Evolutionary conservation across 1,140 invertebrate species (phyloP).

Genomic region (Leguminivora glycinivorella): DNA sequence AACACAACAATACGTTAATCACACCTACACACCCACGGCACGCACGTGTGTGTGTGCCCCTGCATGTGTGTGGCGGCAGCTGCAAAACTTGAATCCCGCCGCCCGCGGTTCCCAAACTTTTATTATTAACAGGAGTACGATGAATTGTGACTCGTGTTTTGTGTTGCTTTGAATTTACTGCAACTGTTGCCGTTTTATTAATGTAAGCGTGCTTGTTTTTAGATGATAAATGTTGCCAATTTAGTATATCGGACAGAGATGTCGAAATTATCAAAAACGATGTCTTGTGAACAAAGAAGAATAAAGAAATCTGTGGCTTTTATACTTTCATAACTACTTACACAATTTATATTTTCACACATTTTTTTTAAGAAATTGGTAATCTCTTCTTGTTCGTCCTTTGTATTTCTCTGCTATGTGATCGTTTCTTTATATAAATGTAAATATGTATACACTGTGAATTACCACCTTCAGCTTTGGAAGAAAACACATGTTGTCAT

Average conservation of each 20-base stretch:
- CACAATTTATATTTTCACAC: too few relatives aligned
- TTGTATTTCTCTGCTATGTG: neutral
- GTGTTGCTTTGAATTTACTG: constrained; percentile 15
- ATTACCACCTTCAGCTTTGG: too few relatives aligned
- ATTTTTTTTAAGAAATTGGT: too few relatives aligned
- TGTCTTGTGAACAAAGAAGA: too few relatives aligned
- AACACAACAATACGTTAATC: constrained; percentile 41
- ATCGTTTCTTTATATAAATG: too few relatives aligned
- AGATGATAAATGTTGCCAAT: neutral
- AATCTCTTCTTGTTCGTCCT: too few relatives aligned
- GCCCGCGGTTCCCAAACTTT: constrained; percentile 64
- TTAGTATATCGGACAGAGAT: neutral
- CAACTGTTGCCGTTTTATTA: constrained; percentile 16
- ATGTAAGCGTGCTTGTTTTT: constrained; percentile 10
- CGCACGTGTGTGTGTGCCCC: neutral
- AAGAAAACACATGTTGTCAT: too few relatives aligned
- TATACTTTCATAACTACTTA: too few relatives aligned
- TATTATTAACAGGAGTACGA: constrained; percentile 47
- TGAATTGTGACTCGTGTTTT: constrained; percentile 15
- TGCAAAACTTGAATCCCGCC: constrained; percentile 66
- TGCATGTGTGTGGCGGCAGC: constrained; percentile 57
- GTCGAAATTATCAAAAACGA: too few relatives aligned
- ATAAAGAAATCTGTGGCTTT: too few relatives aligned
- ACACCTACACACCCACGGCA: constrained; percentile 34
- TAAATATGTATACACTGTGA: too few relatives aligned